These are phyloP conservation scores for Corydoras maculifer DNA, from an alignment of 2,113 vertebrate species.

Conservation along the genomic window DNA sequence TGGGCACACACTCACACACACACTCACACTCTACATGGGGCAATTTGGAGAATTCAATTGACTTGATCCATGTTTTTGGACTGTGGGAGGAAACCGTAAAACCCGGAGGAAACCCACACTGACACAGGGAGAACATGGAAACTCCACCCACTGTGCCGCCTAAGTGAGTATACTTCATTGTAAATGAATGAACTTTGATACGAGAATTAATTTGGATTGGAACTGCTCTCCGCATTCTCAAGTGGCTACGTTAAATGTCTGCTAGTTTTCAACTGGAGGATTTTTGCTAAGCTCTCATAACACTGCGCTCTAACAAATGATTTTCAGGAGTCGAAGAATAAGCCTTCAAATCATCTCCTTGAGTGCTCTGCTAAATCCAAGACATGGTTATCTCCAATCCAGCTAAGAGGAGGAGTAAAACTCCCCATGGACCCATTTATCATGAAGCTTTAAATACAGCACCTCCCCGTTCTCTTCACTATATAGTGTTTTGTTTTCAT, in stretches of 20 bases:
- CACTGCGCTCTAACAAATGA: not conserved
- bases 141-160: no score
- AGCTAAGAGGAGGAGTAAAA: slow-evolving; percentile 27
- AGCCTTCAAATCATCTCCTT: not conserved
- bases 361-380: not conserved
- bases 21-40: no score
- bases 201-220: not conserved
- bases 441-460: slow-evolving; percentile 34
- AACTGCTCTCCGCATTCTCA: slow-evolving; percentile 6
- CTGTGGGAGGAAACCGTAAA: no score
- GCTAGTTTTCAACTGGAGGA: slow-evolving; percentile 7
- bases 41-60: no score
- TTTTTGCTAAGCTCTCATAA: slow-evolving; percentile 7
- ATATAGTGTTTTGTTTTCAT: not conserved
- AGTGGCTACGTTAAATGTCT: not conserved
- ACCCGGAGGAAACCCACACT: no score
- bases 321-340: not conserved
- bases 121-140: no score
- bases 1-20: no score
- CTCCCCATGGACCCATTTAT: slow-evolving; percentile 38
- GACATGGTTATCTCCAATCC: not conserved
- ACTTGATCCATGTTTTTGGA: no score
- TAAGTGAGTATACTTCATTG: no score
- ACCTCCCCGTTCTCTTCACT: not conserved
- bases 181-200: not conserved